Base-by-base conservation (phyloP, 2,888 invertebrate genomes). In the Thelaira solivaga region DNA sequence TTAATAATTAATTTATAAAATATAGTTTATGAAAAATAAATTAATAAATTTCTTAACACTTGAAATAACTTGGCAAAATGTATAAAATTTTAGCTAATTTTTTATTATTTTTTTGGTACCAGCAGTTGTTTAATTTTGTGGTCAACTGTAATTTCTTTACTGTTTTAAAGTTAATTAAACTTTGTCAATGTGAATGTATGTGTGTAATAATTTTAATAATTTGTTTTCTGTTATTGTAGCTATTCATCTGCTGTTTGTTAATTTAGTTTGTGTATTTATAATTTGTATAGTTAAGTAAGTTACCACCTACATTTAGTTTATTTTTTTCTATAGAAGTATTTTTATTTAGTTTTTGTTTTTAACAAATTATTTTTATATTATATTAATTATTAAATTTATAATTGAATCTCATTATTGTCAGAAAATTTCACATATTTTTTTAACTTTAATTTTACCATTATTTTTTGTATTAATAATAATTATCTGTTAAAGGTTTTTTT, bases 371-470 rank as follows among this genome's bases (percentile, higher is more conserved):
- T 47, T 72, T 20, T 51, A 34, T 45, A 8, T 43, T 59, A 6
- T 34, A 6, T 53, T 53, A 26, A 68, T 55, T 71, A 75, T 80
- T 81, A 83, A 82, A 80, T 79, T 80, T 83, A 81, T 87, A 86
- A 87, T 87, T 86, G 86, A 86, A 86, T 83, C 83, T 84, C 83
- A 83, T 86, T 88, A 88, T 88, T 88, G 88, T 88, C 88, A 86
- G 86, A 85, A 84, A 86, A 88, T 88, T 86, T 86, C 87, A 85
- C 82, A 80, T 61, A 75, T 55, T 69, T 29, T 68, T 64, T 31
- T 53, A 55, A 55, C 20, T 80, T 31, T 61, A 36, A 62, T 36
- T 43, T 11, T 71, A 55, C 43, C 34, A 8, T 39, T 65, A 43
- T 36, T 71, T 24, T 51, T 16, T 39, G 13, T 39, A 13, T 26